Conservation (phyloP, 1,140 invertebrate genomes). For the Colletes latitarsis region DNA sequence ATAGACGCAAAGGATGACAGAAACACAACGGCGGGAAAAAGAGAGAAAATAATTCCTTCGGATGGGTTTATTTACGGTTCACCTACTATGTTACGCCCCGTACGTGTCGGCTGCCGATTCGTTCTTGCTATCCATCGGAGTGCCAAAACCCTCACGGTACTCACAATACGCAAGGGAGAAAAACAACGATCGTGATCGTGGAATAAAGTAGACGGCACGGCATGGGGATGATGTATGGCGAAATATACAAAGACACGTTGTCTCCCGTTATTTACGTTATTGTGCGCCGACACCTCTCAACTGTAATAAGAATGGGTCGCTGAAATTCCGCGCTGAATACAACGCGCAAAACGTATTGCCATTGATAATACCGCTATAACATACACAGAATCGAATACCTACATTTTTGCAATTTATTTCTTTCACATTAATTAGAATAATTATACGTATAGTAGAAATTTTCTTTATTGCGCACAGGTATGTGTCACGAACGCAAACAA, state of each 20-base stretch:
- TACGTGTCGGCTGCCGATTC: conserved; percentile 50
- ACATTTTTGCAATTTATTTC: background rate
- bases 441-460: too few species aligned
- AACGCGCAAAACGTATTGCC: conserved; percentile 30
- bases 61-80: conserved; percentile 62
- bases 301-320: conserved; percentile 39
- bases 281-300: conserved; percentile 33
- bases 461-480: background rate
- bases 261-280: conserved; percentile 52
- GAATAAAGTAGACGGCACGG: conserved; percentile 47
- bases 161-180: conserved; percentile 44
- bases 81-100: conserved; percentile 47
- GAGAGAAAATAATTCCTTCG: conserved; percentile 58
- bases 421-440: too few species aligned
- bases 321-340: conserved; percentile 39
- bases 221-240: conserved; percentile 49
- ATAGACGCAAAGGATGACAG: background rate
- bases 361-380: conserved; percentile 17
- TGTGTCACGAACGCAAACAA: too few species aligned
- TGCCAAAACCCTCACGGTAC: conserved; percentile 46
- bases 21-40: conserved; percentile 11
- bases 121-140: conserved; percentile 47
- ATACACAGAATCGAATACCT: background rate
- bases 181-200: conserved; percentile 50
- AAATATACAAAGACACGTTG: conserved; percentile 53